Evolutionary conservation across 2,888 invertebrate species (phyloP).

Genomic region (Ectemnius cavifrons): DNA sequence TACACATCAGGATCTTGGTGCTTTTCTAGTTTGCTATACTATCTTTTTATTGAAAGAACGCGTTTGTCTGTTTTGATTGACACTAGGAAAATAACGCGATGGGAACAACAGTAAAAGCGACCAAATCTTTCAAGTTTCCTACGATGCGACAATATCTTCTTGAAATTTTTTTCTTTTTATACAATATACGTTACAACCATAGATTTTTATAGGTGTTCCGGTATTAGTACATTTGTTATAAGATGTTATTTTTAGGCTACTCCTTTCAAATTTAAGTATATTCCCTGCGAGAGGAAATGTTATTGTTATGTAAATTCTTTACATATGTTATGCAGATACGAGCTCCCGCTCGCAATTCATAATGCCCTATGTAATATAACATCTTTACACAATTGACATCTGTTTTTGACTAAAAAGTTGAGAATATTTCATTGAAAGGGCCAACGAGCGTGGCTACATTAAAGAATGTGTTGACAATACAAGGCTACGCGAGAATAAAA

Average conservation of each 20-base stretch:
- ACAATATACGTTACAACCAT: background rate
- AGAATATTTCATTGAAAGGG: too few species aligned
- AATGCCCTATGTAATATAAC: too few species aligned
- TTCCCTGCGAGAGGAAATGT: background rate
- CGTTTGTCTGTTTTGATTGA: too few species aligned
- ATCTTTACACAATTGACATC: too few species aligned
- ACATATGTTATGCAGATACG: conserved; percentile 4
- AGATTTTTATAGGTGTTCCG: conserved; percentile 2
- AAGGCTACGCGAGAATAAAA: too few species aligned
- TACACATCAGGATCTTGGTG: conserved; percentile 62
- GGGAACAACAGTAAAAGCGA: too few species aligned
- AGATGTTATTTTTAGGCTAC: background rate
- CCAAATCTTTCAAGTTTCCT: too few species aligned
- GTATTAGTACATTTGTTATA: background rate
- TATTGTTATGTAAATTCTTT: conserved; percentile 12
- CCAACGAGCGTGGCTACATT: too few species aligned
- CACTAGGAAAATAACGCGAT: too few species aligned
- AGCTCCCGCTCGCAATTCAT: too few species aligned
- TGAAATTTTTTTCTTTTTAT: background rate
- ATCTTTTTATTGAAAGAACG: conserved; percentile 9
- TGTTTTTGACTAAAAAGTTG: too few species aligned
- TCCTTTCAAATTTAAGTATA: background rate
- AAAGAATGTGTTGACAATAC: too few species aligned
- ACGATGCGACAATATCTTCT: background rate
- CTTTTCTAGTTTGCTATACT: conserved; percentile 51